Evolutionary conservation across 1,140 invertebrate genomes (phyloP), one percentile per base, ranked within the genome.

Genomic region (Aphelenchoides fujianensis): DNA sequence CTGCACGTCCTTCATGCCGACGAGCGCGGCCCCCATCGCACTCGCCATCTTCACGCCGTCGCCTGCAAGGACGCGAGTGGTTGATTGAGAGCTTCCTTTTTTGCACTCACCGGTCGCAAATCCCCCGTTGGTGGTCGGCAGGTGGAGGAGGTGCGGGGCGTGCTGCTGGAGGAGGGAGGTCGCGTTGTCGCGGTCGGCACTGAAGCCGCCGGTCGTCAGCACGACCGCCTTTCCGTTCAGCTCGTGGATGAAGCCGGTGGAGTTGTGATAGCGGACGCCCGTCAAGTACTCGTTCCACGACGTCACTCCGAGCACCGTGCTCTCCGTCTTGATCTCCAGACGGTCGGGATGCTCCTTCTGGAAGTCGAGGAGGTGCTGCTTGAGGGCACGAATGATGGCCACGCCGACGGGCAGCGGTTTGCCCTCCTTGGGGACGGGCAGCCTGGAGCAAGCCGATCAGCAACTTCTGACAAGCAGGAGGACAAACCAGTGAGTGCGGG

Each of bases 81-180:
- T n/a, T n/a, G n/a, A n/a, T n/a, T n/a, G n/a, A n/a, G n/a, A n/a
- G n/a, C n/a, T n/a, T n/a, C n/a, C n/a, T n/a, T n/a, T n/a, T n/a
- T n/a, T n/a, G n/a, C n/a, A n/a, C n/a, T n/a, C n/a, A n/a, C n/a
- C n/a, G n/a, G 76, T 80, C 30, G 84, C 85, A 73, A 85, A 85
- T n/a, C 76, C 68, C 30, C 84, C 84, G 74, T 85, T 85, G 7
- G 84, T 85, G 2, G 84, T 85, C 28, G 85, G 84, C 16, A 84
- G 72, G n/a, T 67, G 62, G 16, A 81, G 28, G 36, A 76, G 68
- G 19, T 79, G 52, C 12, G 75, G 64, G 1, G 78, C 85, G 73
- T 79, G 85, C 70, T 85, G 81, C 1, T 54, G 57, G 3, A 85
- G 63, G 32, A 85, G 74, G 9, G 81, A 82, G 27, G 74, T 59